Percentiles rank a stretch among this genome's conserved stretches.
phyloP scores from a whole-genome alignment of 1,140 invertebrate species.

The Aplysia californica region DNA sequence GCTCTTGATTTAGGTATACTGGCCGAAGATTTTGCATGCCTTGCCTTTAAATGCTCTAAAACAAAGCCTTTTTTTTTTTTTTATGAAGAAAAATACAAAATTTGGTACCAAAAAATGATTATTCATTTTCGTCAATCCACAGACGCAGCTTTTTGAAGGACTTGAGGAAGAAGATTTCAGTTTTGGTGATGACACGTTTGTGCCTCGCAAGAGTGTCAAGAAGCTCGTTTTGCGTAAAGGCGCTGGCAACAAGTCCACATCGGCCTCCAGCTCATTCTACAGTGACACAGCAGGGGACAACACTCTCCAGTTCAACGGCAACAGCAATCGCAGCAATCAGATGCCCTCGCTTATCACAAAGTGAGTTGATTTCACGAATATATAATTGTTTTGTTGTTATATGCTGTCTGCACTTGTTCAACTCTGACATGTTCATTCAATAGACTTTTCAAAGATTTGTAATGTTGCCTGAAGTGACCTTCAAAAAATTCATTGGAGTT shows the following conservation, averaged over 20 bases:
- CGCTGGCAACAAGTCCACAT: constrained; percentile 2
- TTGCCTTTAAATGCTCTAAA: no score
- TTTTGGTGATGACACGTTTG: constrained; percentile 67
- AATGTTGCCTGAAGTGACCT: not conserved
- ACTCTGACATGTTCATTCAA: not conserved
- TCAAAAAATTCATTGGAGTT: not conserved
- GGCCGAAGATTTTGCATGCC: no score
- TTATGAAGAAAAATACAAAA: no score
- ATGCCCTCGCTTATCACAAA: constrained; percentile 28
- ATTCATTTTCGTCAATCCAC: no score
- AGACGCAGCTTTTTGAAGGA: constrained; percentile 71
- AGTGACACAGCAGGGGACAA: constrained; percentile 37
- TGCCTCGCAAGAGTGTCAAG: constrained; percentile 71
- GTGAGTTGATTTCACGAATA: no score
- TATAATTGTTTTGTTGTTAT: no score
- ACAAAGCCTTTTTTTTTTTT: no score
- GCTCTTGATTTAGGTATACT: no score
- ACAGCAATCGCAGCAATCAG: not conserved
- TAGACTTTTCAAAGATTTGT: not conserved
- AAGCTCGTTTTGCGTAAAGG: constrained; percentile 67
- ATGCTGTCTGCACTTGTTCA: no score
- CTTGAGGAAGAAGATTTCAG: constrained; percentile 70
- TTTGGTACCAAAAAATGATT: no score
- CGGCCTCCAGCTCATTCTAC: constrained; percentile 31
- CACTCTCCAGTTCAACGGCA: constrained; percentile 4